Evolutionary conservation across 2,113 vertebrate genomes (phyloP), one percentile per base, ranked within the genome.

Genomic region (Tapirus terrestris): DNA sequence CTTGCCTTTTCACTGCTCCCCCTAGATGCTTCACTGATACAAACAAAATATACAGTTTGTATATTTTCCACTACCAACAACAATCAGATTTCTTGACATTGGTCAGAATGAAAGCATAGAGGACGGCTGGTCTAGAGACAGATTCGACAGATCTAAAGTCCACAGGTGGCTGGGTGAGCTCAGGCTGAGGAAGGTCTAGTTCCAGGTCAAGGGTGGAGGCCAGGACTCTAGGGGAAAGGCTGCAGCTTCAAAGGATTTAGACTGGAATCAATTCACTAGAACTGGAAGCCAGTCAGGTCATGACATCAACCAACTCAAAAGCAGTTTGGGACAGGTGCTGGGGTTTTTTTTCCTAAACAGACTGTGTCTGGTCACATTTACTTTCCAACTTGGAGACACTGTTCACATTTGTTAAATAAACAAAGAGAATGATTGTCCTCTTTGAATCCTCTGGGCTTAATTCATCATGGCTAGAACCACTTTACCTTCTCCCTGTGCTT

Each of bases 331-430:
- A 77, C 51, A 70, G 56, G 31, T 60, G 58, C 73, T 91, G 23
- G 39, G 21, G 72, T 60, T 83, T 72, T 61, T 31, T 18, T 58
- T n/a, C 45, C 31, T 51, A 0, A 63, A 76, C 12, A 95, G 89
- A 87, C 43, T 94, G 61, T 80, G 56, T 60, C 85, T 97, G 85
- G 82, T 96, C 93, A 89, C 97, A 88, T 96, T 92, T 85, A 87
- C 92, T 92, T 97, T 68, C 73, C 77, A 56, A 25, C 92, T 92
- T 97, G 95, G 97, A 70, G 93, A 96, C 93, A 96, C 67, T 94
- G 96, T 96, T 97, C 97, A 92, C 89, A 98, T 97, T 97, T 94
- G 29, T 97, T 95, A 98, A 98, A 94, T 90, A 96, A n/a, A 92
- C 68, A 87, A 80, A 96, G 76, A 97, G 92, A 98, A 95, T 63